Percentiles rank a stretch among this genome's conserved stretches.
phyloP scores from a whole-genome alignment of 1,140 invertebrate genomes.

The Nebria ingens region DNA sequence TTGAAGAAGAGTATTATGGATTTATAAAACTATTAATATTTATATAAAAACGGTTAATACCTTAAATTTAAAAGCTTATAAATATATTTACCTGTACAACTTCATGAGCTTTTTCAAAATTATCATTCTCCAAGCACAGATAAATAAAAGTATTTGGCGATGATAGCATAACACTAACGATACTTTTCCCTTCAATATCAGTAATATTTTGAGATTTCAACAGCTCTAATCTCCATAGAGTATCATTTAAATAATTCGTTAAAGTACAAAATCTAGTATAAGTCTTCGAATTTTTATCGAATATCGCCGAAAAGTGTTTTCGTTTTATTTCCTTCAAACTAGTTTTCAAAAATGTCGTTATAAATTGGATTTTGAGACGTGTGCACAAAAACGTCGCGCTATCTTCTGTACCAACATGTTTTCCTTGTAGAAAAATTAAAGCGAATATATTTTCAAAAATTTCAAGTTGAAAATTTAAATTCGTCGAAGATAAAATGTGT shows the following conservation, averaged over 20 bases:
- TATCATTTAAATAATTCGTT: constrained; percentile 25
- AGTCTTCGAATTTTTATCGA: constrained; percentile 18
- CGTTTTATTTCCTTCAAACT: constrained; percentile 23
- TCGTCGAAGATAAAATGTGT: constrained; percentile 18
- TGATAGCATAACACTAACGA: constrained; percentile 30
- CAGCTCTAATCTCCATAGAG: constrained; percentile 27
- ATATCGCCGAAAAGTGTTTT: constrained; percentile 16
- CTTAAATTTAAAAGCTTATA: too few species aligned
- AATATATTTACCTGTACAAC: constrained; percentile 29
- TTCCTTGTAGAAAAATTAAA: constrained; percentile 22
- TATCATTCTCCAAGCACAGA: constrained; percentile 26
- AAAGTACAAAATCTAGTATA: constrained; percentile 21
- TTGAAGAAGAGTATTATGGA: constrained; percentile 27
- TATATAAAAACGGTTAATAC: too few species aligned
- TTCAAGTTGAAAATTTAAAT: constrained; percentile 24
- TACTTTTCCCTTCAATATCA: constrained; percentile 19
- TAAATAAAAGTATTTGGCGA: constrained; percentile 28
- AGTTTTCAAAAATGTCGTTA: constrained; percentile 24
- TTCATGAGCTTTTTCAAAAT: constrained; percentile 28
- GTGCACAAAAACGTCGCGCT: constrained; percentile 20
- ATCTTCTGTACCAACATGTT: constrained; percentile 14
- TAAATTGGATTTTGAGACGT: constrained; percentile 23
- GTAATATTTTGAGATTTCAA: constrained; percentile 19
- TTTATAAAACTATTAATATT: constrained; percentile 17
- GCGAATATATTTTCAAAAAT: constrained; percentile 28